These are phyloP conservation scores for Harpagifer antarcticus DNA, from an alignment of 2,797 vertebrate genomes.

Conservation along the genomic window DNA sequence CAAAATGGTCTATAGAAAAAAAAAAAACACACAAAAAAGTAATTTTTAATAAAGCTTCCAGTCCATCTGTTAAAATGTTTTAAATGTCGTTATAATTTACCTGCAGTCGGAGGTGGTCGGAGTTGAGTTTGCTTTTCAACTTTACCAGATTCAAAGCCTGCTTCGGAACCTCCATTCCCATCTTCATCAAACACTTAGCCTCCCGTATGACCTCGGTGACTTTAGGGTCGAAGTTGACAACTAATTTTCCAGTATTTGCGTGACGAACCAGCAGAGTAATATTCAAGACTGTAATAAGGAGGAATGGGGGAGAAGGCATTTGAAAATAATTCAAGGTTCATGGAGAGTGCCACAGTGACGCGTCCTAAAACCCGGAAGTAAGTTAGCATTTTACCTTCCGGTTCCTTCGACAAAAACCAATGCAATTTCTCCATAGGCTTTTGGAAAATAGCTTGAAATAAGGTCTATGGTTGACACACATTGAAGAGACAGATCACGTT, in stretches of 20 bases:
- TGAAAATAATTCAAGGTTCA: not conserved
- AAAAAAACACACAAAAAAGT: conserved; percentile 33
- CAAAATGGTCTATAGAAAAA: conserved; percentile 82
- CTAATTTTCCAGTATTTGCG: conserved; percentile 80
- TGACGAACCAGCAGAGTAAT: conserved; percentile 82
- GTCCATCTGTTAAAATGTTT: conserved; percentile 3
- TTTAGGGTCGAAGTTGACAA: conserved; percentile 88
- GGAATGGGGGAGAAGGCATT: not conserved
- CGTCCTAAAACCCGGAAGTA: no score
- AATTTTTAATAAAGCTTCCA: not conserved
- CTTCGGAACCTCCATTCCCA: conserved; percentile 86
- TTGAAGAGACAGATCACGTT: no score
- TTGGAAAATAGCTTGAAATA: no score
- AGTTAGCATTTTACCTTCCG: no score
- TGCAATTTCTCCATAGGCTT: no score
- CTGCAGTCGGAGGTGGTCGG: conserved; percentile 80
- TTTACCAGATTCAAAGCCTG: conserved; percentile 81
- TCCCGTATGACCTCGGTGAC: conserved; percentile 85
- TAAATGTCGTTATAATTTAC: conserved; percentile 64
- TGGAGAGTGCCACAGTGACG: no score
- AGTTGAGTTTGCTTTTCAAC: conserved; percentile 80
- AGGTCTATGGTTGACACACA: no score
- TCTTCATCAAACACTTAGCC: conserved; percentile 86
- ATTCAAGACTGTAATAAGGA: conserved; percentile 83
- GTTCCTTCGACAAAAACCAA: no score